A percentile compares a stretch with the other conserved stretches of the same genome.
Conservation (phyloP, 2,797 vertebrate species). For the Okamejei kenojei region DNA sequence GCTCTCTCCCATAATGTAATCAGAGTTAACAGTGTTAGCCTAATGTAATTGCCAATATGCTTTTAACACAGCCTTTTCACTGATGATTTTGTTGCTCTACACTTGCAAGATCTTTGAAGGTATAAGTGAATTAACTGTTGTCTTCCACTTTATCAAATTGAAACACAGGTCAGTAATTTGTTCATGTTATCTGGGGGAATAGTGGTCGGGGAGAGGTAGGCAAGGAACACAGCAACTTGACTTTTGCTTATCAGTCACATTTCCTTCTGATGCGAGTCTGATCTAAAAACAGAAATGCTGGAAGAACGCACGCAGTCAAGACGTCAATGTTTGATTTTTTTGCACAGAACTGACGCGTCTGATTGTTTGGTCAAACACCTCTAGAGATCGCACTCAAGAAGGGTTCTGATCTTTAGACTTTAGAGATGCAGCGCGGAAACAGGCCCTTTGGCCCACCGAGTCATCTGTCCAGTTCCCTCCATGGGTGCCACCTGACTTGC, state of each 20-base stretch:
- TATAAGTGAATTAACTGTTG: background rate
- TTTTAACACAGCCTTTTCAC: background rate
- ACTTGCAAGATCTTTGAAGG: background rate
- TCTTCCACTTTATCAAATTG: background rate
- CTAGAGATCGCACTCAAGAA: background rate
- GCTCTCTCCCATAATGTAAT: background rate
- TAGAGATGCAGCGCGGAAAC: no score
- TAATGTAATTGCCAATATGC: background rate
- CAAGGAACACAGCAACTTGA: background rate
- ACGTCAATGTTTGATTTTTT: no score
- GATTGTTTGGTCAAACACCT: background rate
- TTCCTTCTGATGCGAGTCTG: background rate
- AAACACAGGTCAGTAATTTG: background rate
- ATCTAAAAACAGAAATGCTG: no score
- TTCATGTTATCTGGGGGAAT: background rate
- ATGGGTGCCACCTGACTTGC: no score
- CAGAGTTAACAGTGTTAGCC: background rate
- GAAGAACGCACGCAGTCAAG: no score
- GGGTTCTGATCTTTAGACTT: background rate
- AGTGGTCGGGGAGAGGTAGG: background rate
- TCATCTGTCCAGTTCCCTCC: no score
- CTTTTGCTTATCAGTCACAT: background rate
- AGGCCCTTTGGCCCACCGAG: no score
- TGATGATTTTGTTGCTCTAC: background rate
- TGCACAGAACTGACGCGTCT: background rate